phyloP scores from a whole-genome alignment of 2,888 invertebrate species.

The Nomada ruficornis region DNA sequence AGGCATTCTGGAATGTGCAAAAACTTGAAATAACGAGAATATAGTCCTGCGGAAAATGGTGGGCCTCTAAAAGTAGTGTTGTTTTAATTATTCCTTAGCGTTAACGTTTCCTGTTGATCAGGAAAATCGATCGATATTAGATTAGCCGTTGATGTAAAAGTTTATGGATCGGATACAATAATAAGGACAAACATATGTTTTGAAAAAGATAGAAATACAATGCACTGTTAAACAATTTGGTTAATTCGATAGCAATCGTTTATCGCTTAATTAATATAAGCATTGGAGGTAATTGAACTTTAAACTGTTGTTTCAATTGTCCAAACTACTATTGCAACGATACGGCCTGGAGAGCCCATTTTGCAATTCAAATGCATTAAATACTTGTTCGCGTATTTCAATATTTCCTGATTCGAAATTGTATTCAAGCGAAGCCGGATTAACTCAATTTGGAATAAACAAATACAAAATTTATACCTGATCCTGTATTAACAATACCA shows the following conservation, averaged over 20 bases:
- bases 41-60: background rate
- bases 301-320: too few species aligned
- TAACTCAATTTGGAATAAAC: too few species aligned
- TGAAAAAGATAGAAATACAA: background rate
- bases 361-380: background rate
- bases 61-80: background rate
- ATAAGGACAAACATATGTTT: background rate
- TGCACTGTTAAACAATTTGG: background rate
- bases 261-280: background rate
- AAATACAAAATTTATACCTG: background rate
- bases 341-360: background rate
- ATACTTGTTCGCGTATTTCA: background rate
- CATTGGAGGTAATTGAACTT: background rate
- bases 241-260: background rate
- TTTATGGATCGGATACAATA: background rate
- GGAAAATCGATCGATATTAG: background rate
- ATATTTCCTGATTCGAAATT: too few species aligned
- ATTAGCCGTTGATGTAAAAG: too few species aligned
- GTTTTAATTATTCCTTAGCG: background rate
- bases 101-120: background rate
- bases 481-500: background rate
- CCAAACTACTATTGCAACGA: background rate
- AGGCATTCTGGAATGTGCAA: slow-evolving; percentile 18
- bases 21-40: background rate
- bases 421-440: too few species aligned